These are phyloP conservation scores for Troglohyphantes excavatus DNA, from an alignment of 2,888 invertebrate genomes.

Conservation along the genomic window DNA sequence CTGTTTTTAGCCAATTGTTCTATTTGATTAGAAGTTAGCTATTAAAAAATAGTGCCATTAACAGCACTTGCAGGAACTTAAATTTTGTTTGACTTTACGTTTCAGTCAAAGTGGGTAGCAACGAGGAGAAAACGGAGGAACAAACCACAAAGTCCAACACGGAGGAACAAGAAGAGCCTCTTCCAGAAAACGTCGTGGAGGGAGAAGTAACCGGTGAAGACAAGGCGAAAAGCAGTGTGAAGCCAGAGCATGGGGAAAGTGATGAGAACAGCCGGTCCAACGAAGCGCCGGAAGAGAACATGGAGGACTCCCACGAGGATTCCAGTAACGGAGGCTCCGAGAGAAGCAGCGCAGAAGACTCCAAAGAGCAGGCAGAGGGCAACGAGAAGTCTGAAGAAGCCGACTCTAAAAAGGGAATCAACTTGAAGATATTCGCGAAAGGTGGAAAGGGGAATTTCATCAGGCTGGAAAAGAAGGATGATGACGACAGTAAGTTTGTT, in stretches of 20 bases:
- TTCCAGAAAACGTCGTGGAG: constrained; percentile 18
- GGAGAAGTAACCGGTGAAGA: constrained; percentile 43
- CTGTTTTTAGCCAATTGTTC: too few species aligned
- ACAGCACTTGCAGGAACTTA: too few species aligned
- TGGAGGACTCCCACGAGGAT: constrained; percentile 59
- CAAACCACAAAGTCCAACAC: background rate
- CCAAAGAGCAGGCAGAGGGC: constrained; percentile 23
- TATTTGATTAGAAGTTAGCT: too few species aligned
- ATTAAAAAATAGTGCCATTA: too few species aligned
- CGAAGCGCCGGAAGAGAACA: constrained; percentile 31
- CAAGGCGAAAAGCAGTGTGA: constrained; percentile 1
- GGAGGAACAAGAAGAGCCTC: constrained; percentile 7
- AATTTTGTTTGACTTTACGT: too few species aligned
- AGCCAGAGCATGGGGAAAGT: constrained; percentile 26
- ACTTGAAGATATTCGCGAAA: constrained; percentile 73
- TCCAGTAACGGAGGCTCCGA: constrained; percentile 59
- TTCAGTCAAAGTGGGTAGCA: constrained; percentile 55
- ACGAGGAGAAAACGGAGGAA: constrained; percentile 14
- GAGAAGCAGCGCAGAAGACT: constrained; percentile 19
- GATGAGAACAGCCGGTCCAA: constrained; percentile 64
- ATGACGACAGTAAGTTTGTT: constrained; percentile 61
- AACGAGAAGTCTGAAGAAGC: constrained; percentile 50
- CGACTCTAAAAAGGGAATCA: constrained; percentile 49
- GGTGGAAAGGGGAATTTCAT: constrained; percentile 75
- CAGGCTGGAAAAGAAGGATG: constrained; percentile 62